phyloP scores from a whole-genome alignment of 2,888 invertebrate species.

The Tetragonula carbonaria region DNA sequence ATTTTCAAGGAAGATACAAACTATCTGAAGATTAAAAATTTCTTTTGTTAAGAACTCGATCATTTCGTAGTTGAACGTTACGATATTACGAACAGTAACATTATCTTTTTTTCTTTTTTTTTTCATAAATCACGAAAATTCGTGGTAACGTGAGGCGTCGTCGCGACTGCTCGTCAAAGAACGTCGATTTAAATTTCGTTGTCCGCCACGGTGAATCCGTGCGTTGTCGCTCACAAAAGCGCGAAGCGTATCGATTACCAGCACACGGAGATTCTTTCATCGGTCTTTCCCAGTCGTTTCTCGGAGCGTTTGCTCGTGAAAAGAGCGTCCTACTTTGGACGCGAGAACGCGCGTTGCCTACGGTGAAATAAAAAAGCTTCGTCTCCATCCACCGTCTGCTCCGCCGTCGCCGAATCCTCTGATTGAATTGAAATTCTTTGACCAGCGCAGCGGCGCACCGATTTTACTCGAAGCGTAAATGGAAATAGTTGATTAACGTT shows the following conservation, averaged over 20 bases:
- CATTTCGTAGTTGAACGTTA: no score
- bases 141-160: no score
- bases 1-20: no score
- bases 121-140: no score
- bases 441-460: slow-evolving; percentile 7
- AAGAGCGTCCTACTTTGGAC: slow-evolving; percentile 40
- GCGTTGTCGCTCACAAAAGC: not conserved
- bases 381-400: not conserved
- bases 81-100: no score
- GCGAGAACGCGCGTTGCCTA: slow-evolving; percentile 19
- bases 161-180: not conserved
- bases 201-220: not conserved
- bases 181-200: not conserved
- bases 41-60: no score
- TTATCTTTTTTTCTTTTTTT: no score
- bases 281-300: slow-evolving; percentile 18
- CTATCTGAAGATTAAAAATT: no score
- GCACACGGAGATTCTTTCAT: slow-evolving; percentile 13
- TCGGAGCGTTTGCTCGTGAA: slow-evolving; percentile 21
- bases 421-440: slow-evolving; percentile 57
- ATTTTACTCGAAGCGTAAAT: slow-evolving; percentile 43
- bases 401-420: slow-evolving; percentile 5
- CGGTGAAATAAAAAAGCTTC: slow-evolving; percentile 34
- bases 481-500: slow-evolving; percentile 58
- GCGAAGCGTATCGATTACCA: slow-evolving; percentile 38